Evolutionary conservation across 2,797 vertebrate genomes (phyloP), one percentile per base, ranked within the genome.

Genomic region (Percopsis omiscomaycus): DNA sequence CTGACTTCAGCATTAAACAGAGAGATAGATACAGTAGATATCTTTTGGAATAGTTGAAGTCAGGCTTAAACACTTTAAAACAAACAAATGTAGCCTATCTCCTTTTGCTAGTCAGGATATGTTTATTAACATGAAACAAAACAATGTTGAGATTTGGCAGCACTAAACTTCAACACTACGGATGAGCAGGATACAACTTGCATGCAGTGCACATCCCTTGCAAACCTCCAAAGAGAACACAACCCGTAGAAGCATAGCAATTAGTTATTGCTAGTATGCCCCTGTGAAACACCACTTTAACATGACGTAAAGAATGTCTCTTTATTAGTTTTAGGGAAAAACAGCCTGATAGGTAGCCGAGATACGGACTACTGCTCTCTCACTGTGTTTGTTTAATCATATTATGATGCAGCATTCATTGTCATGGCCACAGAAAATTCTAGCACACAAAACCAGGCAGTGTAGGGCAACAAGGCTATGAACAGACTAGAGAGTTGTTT

Each of bases 311-410:
- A 84, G 67, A 77, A 79, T 73, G 74, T 75, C 66, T 82, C 22
- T 84, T 82, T 80, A 79, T 84, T 80, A 84, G 73, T 68, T 76
- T 74, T 72, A 83, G 73, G 71, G 71, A 74, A 67, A 68, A 74
- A 73, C 56, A 76, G 75, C 70, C 77, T 79, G 75, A 64, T 47
- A 73, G 75, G 74, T 82, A 63, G 72, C 63, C 73, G 70, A 77
- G 73, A 84, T 81, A 87, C 84, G 73, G 77, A 85, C 83, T 83
- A 78, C 82, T 82, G 81, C 68, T 86, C 71, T 68, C 55, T 79
- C 75, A 75, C 47, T 11, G n/a, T 64, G 64, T 71, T 77, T 80
- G 79, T 76, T 87, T 84, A 86, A 74, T 77, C 65, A 76, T 77
- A 45, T 76, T 66, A 61, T 64, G 71, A 79, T 72, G 73, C 77